A percentile compares a stretch with the other conserved stretches of the same genome.
Conservation (phyloP, 2,113 vertebrate genomes). For the Orcinus orca region DNA sequence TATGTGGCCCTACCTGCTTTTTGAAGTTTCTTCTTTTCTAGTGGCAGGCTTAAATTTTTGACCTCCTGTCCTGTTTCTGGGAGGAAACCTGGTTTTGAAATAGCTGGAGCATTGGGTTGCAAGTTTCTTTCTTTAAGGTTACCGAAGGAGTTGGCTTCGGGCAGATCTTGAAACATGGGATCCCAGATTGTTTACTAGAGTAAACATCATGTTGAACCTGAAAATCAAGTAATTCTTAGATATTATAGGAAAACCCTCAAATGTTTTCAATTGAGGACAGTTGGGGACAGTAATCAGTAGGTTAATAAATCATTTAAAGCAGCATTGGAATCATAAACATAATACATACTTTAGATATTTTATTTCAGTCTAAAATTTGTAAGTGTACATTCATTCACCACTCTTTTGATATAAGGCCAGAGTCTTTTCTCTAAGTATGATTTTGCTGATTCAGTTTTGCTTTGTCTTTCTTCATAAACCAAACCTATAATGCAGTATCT, state of each 20-base stretch:
- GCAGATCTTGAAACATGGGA: background rate
- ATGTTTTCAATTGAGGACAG: background rate
- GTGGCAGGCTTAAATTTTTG: background rate
- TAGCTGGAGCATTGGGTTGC: background rate
- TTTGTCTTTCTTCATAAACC: background rate
- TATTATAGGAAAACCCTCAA: background rate
- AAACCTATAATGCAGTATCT: background rate
- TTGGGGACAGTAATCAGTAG: background rate
- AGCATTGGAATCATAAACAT: background rate
- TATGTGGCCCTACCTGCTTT: background rate
- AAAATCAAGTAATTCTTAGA: slow-evolving; percentile 31
- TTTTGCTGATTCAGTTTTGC: background rate
- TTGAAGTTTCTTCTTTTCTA: background rate
- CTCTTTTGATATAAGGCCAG: background rate
- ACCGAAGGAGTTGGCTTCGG: background rate
- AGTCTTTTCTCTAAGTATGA: background rate
- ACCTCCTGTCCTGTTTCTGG: background rate
- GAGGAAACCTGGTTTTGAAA: slow-evolving; percentile 37
- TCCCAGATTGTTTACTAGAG: background rate
- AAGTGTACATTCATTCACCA: background rate
- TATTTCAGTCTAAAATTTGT: background rate
- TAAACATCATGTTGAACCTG: background rate
- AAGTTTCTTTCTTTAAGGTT: background rate
- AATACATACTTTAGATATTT: background rate
- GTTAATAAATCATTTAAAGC: background rate